Conservation (phyloP, 1,140 invertebrate genomes). For the Carposina sasakii region DNA sequence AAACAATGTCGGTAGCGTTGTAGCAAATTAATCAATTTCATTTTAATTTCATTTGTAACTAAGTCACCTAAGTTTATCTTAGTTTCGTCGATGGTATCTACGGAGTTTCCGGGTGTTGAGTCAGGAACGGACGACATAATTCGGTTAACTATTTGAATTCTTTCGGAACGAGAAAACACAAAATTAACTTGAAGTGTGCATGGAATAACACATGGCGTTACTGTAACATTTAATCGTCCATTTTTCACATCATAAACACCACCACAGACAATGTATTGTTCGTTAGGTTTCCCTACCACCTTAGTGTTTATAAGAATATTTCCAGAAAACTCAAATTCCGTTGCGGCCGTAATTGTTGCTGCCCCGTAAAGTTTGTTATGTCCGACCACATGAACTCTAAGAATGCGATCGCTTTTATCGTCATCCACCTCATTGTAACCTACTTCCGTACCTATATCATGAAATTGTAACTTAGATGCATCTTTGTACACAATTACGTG, state of each 20-base stretch:
- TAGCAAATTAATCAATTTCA: not conserved
- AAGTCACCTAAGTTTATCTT: not conserved
- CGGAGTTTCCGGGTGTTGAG: not conserved
- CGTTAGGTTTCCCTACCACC: not conserved
- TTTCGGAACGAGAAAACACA: not conserved
- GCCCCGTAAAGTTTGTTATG: not conserved
- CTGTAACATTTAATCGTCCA: not conserved
- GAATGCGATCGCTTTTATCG: not conserved
- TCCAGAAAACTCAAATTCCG: not conserved
- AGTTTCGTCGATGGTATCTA: not conserved
- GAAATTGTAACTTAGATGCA: not conserved
- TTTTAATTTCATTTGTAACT: not conserved
- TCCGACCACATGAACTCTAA: not conserved
- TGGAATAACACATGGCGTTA: not conserved
- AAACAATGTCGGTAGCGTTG: constrained; percentile 17
- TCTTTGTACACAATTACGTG: constrained; percentile 5
- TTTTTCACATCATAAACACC: not conserved
- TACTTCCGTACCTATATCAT: not conserved
- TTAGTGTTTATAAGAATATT: not conserved
- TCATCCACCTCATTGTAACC: not conserved
- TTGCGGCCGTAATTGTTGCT: not conserved
- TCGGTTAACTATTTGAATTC: not conserved
- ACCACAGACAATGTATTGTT: not conserved
- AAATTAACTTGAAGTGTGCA: not conserved
- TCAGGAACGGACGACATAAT: not conserved